These are phyloP conservation scores for Gymnothorax reevesii DNA, from an alignment of 2,797 vertebrate genomes.

Conservation along the genomic window DNA sequence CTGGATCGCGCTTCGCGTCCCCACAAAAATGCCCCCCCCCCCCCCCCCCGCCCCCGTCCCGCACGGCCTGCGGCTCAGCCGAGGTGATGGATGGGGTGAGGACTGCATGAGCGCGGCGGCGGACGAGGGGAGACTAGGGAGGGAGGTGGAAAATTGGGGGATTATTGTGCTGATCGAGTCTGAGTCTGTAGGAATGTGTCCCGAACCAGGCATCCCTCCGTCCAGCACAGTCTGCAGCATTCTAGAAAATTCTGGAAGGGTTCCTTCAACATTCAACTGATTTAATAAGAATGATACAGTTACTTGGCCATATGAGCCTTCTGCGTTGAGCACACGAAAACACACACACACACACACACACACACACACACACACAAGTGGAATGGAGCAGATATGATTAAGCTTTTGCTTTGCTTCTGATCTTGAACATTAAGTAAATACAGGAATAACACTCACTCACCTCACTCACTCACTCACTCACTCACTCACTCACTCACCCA, in stretches of 20 bases:
- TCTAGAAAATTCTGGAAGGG: background rate
- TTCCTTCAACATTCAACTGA: background rate
- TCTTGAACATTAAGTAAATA: background rate
- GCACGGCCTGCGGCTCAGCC: constrained; percentile 3
- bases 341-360: background rate
- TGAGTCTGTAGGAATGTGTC: background rate
- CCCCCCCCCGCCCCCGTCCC: background rate
- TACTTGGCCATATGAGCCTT: background rate
- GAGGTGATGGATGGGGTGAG: constrained; percentile 30
- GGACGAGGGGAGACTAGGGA: background rate
- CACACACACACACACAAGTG: background rate
- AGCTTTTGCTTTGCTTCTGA: background rate
- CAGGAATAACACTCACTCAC: constrained; percentile 13
- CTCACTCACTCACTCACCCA: constrained; percentile 52
- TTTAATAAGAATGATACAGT: background rate
- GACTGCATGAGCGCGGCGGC: background rate
- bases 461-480: constrained; percentile 60
- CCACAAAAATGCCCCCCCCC: background rate
- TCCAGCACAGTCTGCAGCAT: background rate
- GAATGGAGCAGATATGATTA: background rate
- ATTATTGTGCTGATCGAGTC: background rate
- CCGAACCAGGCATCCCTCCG: background rate
- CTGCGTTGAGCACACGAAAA: too few species aligned
- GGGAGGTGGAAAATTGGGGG: background rate
- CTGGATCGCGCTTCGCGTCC: background rate